Evolutionary conservation across 2,113 vertebrate species (phyloP).

Genomic region (Toxotes jaculatrix): DNA sequence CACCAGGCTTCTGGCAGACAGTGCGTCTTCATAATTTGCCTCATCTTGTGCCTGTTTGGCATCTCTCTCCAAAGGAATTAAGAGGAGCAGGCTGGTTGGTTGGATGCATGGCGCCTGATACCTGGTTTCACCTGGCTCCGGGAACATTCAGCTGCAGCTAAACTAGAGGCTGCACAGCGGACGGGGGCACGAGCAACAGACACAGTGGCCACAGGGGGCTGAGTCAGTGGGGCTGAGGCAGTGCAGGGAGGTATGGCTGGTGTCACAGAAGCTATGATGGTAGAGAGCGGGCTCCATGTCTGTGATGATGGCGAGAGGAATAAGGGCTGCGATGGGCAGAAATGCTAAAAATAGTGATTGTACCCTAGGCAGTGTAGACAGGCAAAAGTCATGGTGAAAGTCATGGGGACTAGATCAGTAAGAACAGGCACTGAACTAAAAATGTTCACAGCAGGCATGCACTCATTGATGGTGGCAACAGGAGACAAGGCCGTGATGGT

Average conservation of each 20-base stretch:
- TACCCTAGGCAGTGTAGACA: neutral
- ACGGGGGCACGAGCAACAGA: neutral
- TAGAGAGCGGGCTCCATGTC: neutral
- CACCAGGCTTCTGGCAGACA: conserved; percentile 1
- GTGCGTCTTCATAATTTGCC: conserved; percentile 25
- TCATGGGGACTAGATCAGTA: conserved; percentile 32
- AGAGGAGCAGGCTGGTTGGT: neutral
- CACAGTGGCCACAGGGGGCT: neutral
- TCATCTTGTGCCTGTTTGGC: conserved; percentile 34
- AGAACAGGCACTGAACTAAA: conserved; percentile 33
- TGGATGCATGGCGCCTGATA: neutral
- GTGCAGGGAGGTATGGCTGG: conserved; percentile 10
- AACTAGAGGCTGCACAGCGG: neutral
- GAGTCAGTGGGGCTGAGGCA: conserved; percentile 1
- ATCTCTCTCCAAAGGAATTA: conserved; percentile 18
- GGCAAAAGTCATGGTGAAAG: conserved; percentile 1
- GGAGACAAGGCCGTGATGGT: conserved; percentile 29
- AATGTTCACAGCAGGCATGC: conserved; percentile 47
- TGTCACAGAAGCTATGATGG: neutral
- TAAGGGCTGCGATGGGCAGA: neutral
- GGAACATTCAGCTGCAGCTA: conserved; percentile 7
- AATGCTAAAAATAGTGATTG: conserved; percentile 1
- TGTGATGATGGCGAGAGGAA: conserved; percentile 10
- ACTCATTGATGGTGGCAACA: conserved; percentile 48
- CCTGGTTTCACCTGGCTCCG: conserved; percentile 20